These are phyloP conservation scores for Kryptolebias marmoratus DNA, from an alignment of 2,113 vertebrate genomes.

Conservation along the genomic window DNA sequence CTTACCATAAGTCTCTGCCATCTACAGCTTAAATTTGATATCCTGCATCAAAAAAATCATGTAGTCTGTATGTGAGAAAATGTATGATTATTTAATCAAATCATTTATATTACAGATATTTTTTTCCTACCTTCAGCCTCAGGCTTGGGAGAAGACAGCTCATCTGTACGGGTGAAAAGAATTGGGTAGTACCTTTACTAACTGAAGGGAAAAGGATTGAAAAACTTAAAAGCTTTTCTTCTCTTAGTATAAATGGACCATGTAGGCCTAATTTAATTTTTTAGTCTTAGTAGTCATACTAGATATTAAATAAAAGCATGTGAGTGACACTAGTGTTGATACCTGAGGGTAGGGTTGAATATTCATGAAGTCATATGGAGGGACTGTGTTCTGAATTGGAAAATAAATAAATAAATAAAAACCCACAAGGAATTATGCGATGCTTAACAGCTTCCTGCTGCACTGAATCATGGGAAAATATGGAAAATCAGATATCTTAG, in stretches of 20 bases:
- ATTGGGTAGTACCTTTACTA: slow-evolving; percentile 23
- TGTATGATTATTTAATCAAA: neutral
- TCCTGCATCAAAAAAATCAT: neutral
- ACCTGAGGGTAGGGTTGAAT: slow-evolving; percentile 58
- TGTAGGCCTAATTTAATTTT: slow-evolving; percentile 49
- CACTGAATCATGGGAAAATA: slow-evolving; percentile 33
- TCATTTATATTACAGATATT: neutral
- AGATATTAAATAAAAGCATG: slow-evolving; percentile 59
- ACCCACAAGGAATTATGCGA: slow-evolving; percentile 17
- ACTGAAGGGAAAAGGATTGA: slow-evolving; percentile 26
- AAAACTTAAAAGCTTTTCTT: slow-evolving; percentile 51
- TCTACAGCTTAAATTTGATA: neutral
- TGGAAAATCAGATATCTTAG: slow-evolving; percentile 46
- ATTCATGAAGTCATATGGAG: slow-evolving; percentile 56
- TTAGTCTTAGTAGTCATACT: slow-evolving; percentile 23
- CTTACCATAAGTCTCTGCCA: neutral
- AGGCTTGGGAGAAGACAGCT: slow-evolving; percentile 29
- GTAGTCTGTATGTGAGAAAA: neutral
- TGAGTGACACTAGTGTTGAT: slow-evolving; percentile 60
- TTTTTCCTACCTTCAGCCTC: slow-evolving; percentile 1
- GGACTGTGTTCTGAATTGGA: slow-evolving; percentile 21
- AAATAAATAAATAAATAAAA: neutral
- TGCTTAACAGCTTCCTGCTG: slow-evolving; percentile 37
- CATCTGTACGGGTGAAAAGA: slow-evolving; percentile 41
- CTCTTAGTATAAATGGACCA: slow-evolving; percentile 35